Base-by-base conservation (phyloP, 2,113 vertebrate species). In the Herpailurus yagouaroundi region DNA sequence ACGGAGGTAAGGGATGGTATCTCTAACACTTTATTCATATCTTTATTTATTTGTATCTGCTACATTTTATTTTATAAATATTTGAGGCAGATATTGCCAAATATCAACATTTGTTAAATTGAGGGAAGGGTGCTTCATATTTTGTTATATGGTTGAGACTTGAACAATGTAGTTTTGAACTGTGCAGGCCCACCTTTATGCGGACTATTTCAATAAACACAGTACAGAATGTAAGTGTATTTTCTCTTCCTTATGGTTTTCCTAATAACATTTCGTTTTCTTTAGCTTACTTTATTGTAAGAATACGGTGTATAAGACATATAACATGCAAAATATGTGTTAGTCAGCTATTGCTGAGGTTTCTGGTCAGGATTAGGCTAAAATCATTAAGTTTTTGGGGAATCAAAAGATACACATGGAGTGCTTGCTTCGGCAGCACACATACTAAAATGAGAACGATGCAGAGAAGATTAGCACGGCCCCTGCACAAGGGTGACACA, bases 21-120 rank as follows among this genome's bases (percentile, higher is more conserved):
- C n/a, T 76, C 57, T 81, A 66, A 93, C 14, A 63, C 19, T 19
- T 55, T 55, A 55, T 79, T 45, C 29, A 25, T 76, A 23, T 76
- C 38, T 86, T 90, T 84, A 31, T 80, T 80, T 55, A 81, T 52
- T 73, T 86, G 36, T 69, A 50, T 84, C 25, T 73, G 14, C 63
- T 79, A 18, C 3, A 57, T 89, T 94, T 79, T 95, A 57, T 79
- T 79, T 93, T 82, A 25, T n/a, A 94, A 82, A 69, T 45, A 83
- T 45, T 41, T 86, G 18, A 92, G 16, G 23, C 23, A 85, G 82
- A 68, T 80, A 45, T 91, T 73, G 48, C 16, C 16, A 93, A 93
- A 79, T 80, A 85, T 74, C 4, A 89, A 33, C 31, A 85, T 29
- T 92, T 85, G 19, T 85, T 86, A 90, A 81, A 86, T 29, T 91